Evolutionary conservation across 2,888 invertebrate genomes (phyloP).

Genomic region (Fabriciana adippe): DNA sequence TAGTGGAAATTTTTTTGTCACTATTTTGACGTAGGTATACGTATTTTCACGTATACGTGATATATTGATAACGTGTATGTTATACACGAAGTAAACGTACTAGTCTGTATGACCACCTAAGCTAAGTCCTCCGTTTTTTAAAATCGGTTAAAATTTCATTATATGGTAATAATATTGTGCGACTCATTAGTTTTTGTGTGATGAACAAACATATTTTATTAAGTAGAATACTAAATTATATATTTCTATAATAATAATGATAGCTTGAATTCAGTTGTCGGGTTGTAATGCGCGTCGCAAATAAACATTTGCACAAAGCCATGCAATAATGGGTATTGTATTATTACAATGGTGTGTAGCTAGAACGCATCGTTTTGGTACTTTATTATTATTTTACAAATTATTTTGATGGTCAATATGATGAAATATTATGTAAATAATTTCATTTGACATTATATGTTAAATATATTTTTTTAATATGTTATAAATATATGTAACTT

Average conservation of each 20-base stretch:
- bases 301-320: conserved; percentile 66
- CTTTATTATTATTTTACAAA: conserved; percentile 35
- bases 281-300: conserved; percentile 46
- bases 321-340: conserved; percentile 71
- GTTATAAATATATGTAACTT: too few species aligned
- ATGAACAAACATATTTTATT: conserved; percentile 1
- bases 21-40: too few species aligned
- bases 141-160: too few species aligned
- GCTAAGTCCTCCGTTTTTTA: neutral
- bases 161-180: neutral
- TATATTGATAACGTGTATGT: too few species aligned
- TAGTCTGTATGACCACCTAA: neutral
- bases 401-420: too few species aligned
- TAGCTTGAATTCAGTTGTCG: conserved; percentile 12
- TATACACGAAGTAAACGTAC: too few species aligned
- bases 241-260: conserved; percentile 16
- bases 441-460: too few species aligned
- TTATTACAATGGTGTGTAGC: conserved; percentile 50
- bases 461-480: too few species aligned
- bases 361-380: conserved; percentile 51
- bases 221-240: conserved; percentile 1
- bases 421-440: too few species aligned
- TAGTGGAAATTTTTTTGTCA: too few species aligned
- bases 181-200: neutral
- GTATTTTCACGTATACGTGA: too few species aligned